phyloP scores from a whole-genome alignment of 2,113 vertebrate species.

The Poecile atricapillus region DNA sequence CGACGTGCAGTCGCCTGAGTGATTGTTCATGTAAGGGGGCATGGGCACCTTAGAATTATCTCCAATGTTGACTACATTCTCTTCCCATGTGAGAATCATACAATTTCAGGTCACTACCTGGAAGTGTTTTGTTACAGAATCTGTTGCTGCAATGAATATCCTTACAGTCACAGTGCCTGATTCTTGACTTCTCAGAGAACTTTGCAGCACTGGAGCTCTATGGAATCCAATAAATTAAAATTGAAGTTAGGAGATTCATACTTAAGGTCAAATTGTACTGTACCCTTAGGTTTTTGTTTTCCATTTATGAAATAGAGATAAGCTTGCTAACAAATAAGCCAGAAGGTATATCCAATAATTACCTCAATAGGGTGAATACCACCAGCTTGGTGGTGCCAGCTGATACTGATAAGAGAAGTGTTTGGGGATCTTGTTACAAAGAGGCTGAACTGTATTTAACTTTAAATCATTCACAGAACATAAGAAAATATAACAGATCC shows the following conservation, averaged over 20 bases:
- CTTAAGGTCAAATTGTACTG: background rate
- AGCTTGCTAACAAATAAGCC: background rate
- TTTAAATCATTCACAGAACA: background rate
- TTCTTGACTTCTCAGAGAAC: background rate
- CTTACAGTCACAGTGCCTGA: background rate
- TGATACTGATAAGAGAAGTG: background rate
- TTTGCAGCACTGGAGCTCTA: background rate
- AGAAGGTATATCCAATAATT: background rate
- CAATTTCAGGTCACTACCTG: background rate
- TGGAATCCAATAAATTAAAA: background rate
- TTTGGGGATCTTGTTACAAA: background rate
- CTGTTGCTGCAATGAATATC: background rate
- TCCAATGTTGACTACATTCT: background rate
- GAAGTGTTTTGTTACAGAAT: background rate
- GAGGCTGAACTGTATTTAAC: background rate
- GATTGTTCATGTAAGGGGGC: background rate
- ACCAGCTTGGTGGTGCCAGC: background rate
- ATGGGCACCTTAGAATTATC: background rate
- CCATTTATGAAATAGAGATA: constrained; percentile 6
- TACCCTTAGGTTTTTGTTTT: background rate
- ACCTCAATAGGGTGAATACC: background rate
- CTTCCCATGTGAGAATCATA: background rate
- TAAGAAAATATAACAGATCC: background rate
- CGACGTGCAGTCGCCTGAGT: background rate
- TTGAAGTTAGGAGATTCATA: background rate